Conservation (phyloP, 1,140 invertebrate species). For the Caerostris darwini region DNA sequence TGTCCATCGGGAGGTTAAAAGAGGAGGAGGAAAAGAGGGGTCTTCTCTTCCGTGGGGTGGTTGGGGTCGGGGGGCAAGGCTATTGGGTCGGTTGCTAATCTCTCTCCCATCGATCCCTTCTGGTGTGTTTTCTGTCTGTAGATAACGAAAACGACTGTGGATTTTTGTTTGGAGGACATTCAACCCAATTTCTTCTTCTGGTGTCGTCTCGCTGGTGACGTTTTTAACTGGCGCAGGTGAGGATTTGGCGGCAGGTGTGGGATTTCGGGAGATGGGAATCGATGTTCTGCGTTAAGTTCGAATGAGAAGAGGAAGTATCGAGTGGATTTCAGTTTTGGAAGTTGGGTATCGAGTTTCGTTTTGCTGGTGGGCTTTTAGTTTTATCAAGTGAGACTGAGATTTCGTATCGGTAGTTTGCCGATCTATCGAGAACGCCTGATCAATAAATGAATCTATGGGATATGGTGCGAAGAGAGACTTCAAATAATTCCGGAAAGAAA, state of each 20-base stretch:
- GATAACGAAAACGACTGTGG: background rate
- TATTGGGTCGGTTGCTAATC: slow-evolving; percentile 16
- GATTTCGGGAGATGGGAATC: background rate
- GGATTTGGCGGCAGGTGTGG: background rate
- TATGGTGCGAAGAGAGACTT: too few species aligned
- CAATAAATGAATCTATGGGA: too few species aligned
- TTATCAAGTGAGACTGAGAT: too few species aligned
- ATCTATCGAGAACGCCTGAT: too few species aligned
- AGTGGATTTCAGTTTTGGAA: too few species aligned
- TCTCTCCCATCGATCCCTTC: background rate
- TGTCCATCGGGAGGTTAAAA: background rate
- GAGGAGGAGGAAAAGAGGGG: background rate
- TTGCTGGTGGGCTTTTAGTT: too few species aligned
- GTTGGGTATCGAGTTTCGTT: background rate
- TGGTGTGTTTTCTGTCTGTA: background rate
- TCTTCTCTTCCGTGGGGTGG: background rate
- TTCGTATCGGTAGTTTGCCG: too few species aligned
- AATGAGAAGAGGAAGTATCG: background rate
- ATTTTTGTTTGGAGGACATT: background rate
- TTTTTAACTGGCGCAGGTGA: slow-evolving; percentile 23
- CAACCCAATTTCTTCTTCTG: background rate
- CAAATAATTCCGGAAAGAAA: too few species aligned
- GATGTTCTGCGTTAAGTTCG: background rate
- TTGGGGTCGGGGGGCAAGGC: background rate
- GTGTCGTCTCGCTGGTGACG: background rate